A percentile compares a stretch with the other conserved stretches of the same genome.
Evolutionary conservation across 2,113 vertebrate species (phyloP).

Genomic region (Struthio camelus): DNA sequence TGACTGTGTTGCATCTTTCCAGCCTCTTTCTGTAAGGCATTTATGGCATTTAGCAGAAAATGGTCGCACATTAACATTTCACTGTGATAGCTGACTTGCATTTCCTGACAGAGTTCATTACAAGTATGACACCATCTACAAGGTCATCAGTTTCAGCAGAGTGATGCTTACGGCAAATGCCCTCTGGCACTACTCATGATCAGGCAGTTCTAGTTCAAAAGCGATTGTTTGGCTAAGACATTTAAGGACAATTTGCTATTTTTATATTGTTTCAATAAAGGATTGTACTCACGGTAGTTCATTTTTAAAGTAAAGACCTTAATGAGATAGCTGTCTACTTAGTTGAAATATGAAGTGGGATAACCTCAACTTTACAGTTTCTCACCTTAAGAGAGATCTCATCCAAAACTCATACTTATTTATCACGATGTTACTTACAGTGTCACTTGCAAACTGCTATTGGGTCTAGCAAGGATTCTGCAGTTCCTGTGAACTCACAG

Average conservation of each 20-base stretch:
- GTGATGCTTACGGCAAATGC: background rate
- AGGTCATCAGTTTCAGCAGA: background rate
- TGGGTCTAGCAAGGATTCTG: background rate
- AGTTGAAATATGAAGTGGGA: background rate
- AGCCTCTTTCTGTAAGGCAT: background rate
- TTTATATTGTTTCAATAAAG: background rate
- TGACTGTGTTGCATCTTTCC: background rate
- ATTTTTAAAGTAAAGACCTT: background rate
- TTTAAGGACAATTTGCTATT: background rate
- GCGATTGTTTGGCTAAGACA: too few species aligned
- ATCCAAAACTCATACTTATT: background rate
- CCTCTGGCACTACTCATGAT: background rate
- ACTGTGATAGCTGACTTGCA: background rate
- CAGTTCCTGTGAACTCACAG: background rate
- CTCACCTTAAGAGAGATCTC: background rate
- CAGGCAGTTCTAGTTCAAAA: background rate
- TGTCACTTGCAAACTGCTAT: background rate
- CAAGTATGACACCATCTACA: background rate
- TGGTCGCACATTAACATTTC: background rate
- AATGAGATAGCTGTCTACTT: background rate
- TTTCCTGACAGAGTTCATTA: background rate
- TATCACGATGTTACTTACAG: background rate
- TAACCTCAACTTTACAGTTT: background rate
- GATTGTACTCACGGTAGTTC: background rate
- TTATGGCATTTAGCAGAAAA: background rate